A percentile compares a stretch with the other conserved stretches of the same genome.
These are phyloP conservation scores for Leptogaster cylindrica DNA, from an alignment of 2,888 invertebrate species.

Conservation along the genomic window DNA sequence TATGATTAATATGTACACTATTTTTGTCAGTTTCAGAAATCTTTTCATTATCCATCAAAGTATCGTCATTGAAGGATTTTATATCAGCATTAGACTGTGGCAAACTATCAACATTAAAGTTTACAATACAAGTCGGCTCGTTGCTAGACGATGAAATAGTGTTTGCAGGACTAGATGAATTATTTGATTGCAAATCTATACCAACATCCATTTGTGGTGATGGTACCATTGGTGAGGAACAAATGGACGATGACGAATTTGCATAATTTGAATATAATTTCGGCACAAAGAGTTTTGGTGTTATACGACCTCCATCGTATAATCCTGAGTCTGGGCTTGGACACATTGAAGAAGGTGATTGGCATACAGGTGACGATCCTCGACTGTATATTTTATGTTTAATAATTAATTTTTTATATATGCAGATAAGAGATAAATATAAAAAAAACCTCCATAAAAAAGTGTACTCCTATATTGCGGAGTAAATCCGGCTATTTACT, in stretches of 20 bases:
- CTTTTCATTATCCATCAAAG: slow-evolving; percentile 15
- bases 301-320: slow-evolving; percentile 61
- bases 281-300: slow-evolving; percentile 60
- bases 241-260: slow-evolving; percentile 57
- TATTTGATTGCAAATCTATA: slow-evolving; percentile 49
- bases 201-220: slow-evolving; percentile 48
- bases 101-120: slow-evolving; percentile 9
- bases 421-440: not conserved
- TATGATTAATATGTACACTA: not conserved
- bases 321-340: slow-evolving; percentile 62
- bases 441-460: no score
- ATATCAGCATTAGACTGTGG: slow-evolving; percentile 12
- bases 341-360: slow-evolving; percentile 62
- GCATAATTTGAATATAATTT: slow-evolving; percentile 56
- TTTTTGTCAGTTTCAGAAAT: slow-evolving; percentile 2
- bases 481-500: no score
- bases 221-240: slow-evolving; percentile 55
- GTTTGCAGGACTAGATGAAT: slow-evolving; percentile 36
- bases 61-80: slow-evolving; percentile 27
- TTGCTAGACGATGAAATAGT: slow-evolving; percentile 16
- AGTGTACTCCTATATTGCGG: no score
- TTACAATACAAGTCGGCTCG: slow-evolving; percentile 1
- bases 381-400: slow-evolving; percentile 54
- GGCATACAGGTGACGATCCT: slow-evolving; percentile 61
- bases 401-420: not conserved